phyloP scores from a whole-genome alignment of 2,888 invertebrate genomes.

The Cephus nigrinus region DNA sequence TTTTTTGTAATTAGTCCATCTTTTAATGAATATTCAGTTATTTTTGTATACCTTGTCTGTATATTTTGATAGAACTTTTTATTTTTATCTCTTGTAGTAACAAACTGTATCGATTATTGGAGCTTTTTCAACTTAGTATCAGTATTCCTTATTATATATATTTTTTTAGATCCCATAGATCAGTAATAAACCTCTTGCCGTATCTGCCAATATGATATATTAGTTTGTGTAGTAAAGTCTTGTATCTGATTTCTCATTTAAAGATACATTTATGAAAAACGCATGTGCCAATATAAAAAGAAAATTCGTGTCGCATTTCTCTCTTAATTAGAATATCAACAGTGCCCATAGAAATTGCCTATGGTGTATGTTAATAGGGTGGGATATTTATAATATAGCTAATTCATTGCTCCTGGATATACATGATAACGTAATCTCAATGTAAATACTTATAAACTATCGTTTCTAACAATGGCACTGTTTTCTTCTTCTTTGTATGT shows the following conservation, averaged over 20 bases:
- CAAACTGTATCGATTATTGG: neutral
- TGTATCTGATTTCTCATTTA: neutral
- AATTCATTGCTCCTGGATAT: neutral
- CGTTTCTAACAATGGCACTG: slow-evolving; percentile 57
- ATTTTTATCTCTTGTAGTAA: neutral
- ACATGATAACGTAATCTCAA: neutral
- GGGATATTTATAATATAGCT: neutral
- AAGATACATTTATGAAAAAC: neutral
- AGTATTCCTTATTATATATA: neutral
- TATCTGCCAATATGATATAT: neutral
- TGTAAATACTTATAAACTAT: slow-evolving; percentile 32
- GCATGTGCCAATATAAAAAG: neutral
- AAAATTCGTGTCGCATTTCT: neutral
- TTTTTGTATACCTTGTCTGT: neutral
- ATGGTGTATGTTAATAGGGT: neutral
- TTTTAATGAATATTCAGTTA: neutral
- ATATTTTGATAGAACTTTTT: neutral
- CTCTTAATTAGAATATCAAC: neutral
- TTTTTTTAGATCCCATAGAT: neutral
- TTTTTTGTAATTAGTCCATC: neutral
- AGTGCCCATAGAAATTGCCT: neutral
- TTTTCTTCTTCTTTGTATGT: slow-evolving; percentile 61
- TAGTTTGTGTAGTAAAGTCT: neutral
- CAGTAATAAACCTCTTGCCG: neutral
- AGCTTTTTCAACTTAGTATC: neutral